Evolutionary conservation across 2,113 vertebrate species (phyloP), one percentile per base, ranked within the genome.

Genomic region (Anoura caudifer): DNA sequence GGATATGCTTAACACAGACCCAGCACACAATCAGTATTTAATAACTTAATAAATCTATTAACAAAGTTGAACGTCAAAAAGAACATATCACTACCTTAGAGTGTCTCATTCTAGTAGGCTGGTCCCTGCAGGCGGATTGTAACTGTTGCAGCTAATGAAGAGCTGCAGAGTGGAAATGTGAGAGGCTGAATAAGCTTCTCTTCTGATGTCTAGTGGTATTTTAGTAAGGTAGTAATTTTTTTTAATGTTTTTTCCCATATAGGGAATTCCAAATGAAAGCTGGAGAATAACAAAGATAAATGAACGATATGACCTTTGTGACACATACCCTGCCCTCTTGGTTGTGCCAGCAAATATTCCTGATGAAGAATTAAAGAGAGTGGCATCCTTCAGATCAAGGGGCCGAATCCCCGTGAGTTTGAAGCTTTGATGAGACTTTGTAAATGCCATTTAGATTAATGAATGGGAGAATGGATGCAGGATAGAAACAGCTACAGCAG

Each of bases 181-280:
- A 94, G 72, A 81, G 20, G 20, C 24, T 95, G 45, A 26, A n/a
- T 67, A 56, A 43, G 24, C 16, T 70, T 43, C 67, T 73, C 3
- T 59, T 81, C 17, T 87, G 20, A 19, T 81, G 13, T 86, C 43
- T 59, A 52, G 28, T 81, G 33, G 36, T 95, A n/a, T 70, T 86
- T 91, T 41, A 70, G 28, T 54, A 77, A 84, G 16, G 75, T 85
- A 70, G 24, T 67, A 63, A 77, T 77, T 63, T 79, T 22, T 81
- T 50, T 52, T 69, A 5, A 5, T 86, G 43, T 91, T 75, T 94
- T 98, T 96, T 88, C 90, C 70, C 87, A 31, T 95, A 15, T 11
- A 99, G 99, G 99, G 99, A 36, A 99, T 99, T 96, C 99, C 99
- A 5, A 99, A 99, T 84, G 99, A 99, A 98, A 99, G 99, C 97